Evolutionary conservation across 2,113 vertebrate species (phyloP).

Genomic region (Elephas maximus): DNA sequence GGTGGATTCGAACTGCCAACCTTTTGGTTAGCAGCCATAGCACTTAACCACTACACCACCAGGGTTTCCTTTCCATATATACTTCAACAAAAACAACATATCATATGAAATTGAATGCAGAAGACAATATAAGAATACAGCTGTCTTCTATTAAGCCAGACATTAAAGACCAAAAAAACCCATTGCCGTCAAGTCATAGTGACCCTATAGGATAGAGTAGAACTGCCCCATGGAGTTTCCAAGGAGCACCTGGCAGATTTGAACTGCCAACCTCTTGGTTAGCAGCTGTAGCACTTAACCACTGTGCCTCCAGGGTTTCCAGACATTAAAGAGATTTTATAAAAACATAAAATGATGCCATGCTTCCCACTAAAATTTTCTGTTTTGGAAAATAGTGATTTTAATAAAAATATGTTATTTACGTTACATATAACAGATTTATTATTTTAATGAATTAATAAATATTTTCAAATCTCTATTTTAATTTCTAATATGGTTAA

Average conservation of each 20-base stretch:
- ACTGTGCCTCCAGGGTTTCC: no score
- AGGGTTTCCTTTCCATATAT: background rate
- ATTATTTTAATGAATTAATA: slow-evolving; percentile 3
- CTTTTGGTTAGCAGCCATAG: no score
- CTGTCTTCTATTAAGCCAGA: background rate
- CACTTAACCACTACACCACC: no score
- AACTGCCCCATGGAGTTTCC: no score
- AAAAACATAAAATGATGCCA: background rate
- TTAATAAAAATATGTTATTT: slow-evolving; percentile 37
- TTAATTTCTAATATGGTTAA: background rate
- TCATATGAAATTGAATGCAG: background rate
- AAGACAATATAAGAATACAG: background rate
- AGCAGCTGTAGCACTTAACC: no score
- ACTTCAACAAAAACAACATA: background rate
- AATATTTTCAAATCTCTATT: slow-evolving; percentile 45
- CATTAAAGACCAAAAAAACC: background rate
- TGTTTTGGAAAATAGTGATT: slow-evolving; percentile 14
- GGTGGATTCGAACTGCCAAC: no score
- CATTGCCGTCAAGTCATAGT: no score
- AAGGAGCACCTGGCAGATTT: no score
- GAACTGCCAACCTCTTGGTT: no score
- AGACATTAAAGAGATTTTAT: background rate
- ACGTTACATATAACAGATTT: background rate
- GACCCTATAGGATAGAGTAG: no score
- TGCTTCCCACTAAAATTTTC: background rate